Evolutionary conservation across 1,140 invertebrate species (phyloP), one percentile per base, ranked within the genome.

Genomic region (Tetramorium simillimum): DNA sequence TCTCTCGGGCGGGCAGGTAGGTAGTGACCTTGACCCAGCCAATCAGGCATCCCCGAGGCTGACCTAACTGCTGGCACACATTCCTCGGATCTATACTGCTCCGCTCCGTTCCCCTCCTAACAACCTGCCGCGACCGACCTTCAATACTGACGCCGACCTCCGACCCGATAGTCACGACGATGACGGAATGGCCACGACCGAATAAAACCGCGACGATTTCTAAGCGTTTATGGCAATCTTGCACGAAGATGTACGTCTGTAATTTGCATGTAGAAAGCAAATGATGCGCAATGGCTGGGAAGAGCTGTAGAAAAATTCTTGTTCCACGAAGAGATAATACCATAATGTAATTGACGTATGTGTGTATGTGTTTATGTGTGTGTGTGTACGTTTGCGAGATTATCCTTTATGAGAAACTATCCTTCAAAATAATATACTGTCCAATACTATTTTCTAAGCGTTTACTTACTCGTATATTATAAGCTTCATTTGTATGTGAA

Each of bases 11-110:
- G 40, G 49, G 37, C 65, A 82, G 51, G 60, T 46, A 76, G 56
- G 85, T 80, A 65, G 65, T 92, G 89, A 92, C 92, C 92, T 92
- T 93, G 92, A 92, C 92, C 92, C 88, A 92, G 85, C 89, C 89
- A 92, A 93, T 92, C 91, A 88, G 87, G 76, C 76, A 92, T 87
- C 85, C 90, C 85, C 85, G 90, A 81, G 84, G 87, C 65, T 90
- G 90, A 91, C 90, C 91, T 88, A 91, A 91, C 92, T 75, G 84
- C 88, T 93, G 92, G 90, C 92, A 92, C 88, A 93, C 90, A 93
- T 93, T 93, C 90, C 80, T 77, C 28, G 81, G 53, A 85, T 85
- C 86, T 88, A 75, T 86, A 81, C 86, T 62, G 76, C 73, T 84
- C 75, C 40, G 75, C 70, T 86, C 84, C 65, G 18, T 33, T 69